These are phyloP conservation scores for Episyrphus balteatus DNA, from an alignment of 1,140 invertebrate species.

Conservation along the genomic window DNA sequence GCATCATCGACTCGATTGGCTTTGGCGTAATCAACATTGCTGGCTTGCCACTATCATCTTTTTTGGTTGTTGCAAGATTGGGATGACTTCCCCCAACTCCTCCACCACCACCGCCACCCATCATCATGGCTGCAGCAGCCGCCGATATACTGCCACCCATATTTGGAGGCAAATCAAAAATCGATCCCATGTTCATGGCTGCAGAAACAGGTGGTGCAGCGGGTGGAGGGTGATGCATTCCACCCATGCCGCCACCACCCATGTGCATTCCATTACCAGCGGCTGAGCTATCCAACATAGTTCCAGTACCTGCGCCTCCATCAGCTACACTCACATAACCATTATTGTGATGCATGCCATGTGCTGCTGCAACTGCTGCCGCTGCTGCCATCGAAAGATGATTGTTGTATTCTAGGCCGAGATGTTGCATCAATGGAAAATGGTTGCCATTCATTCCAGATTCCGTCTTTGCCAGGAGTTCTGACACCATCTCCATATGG, in stretches of 20 bases:
- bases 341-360: constrained; percentile 11
- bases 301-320: constrained; percentile 7
- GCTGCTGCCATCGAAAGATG: constrained; percentile 8
- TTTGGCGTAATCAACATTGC: constrained; percentile 46
- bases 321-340: constrained; percentile 11
- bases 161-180: constrained; percentile 9
- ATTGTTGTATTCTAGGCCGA: constrained; percentile 17
- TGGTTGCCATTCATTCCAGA: constrained; percentile 31
- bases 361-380: constrained; percentile 10
- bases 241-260: constrained; percentile 6
- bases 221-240: not conserved
- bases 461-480: constrained; percentile 21
- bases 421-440: constrained; percentile 20
- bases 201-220: not conserved
- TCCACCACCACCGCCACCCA: constrained; percentile 5
- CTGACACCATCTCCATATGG: constrained; percentile 26
- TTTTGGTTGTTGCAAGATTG: not conserved
- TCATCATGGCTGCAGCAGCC: constrained; percentile 10
- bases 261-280: constrained; percentile 9
- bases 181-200: not conserved
- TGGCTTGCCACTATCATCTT: constrained; percentile 37
- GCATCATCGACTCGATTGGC: constrained; percentile 50
- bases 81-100: not conserved
- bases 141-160: constrained; percentile 6
- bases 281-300: constrained; percentile 5